phyloP scores from a whole-genome alignment of 2,888 invertebrate genomes.

The Sesia bembeciformis region DNA sequence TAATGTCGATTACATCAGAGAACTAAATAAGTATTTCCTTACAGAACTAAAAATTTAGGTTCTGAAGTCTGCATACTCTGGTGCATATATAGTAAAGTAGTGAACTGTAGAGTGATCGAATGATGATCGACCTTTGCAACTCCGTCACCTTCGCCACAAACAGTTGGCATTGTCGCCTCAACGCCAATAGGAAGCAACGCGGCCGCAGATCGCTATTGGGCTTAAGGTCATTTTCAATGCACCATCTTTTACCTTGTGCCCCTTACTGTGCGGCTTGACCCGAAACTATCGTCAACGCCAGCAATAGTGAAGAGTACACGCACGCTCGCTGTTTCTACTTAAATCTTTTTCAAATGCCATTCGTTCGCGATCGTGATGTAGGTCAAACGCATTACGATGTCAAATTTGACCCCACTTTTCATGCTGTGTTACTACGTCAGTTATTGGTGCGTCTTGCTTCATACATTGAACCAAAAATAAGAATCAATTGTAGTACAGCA shows the following conservation, averaged over 20 bases:
- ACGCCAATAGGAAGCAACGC: slow-evolving; percentile 70
- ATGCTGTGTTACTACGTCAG: slow-evolving; percentile 14
- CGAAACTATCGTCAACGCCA: slow-evolving; percentile 37
- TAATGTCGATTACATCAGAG: no score
- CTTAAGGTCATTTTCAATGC: slow-evolving; percentile 73
- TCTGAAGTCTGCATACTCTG: no score
- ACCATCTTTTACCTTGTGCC: slow-evolving; percentile 75
- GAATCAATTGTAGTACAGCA: no score
- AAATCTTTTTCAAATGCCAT: slow-evolving; percentile 44
- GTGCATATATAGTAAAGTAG: no score
- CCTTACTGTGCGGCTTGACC: slow-evolving; percentile 61
- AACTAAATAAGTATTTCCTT: no score
- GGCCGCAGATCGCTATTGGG: slow-evolving; percentile 69
- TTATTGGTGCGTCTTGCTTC: no score
- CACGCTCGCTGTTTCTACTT: slow-evolving; percentile 13
- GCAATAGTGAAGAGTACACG: slow-evolving; percentile 10
- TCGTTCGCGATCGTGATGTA: slow-evolving; percentile 34
- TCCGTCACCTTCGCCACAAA: slow-evolving; percentile 58
- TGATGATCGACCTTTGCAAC: slow-evolving; percentile 48
- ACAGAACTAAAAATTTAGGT: no score
- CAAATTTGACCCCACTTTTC: slow-evolving; percentile 56
- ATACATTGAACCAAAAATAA: no score
- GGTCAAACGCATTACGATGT: slow-evolving; percentile 64
- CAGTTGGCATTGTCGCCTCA: slow-evolving; percentile 65
- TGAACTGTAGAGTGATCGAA: background rate